Evolutionary conservation across 92 coral and sea anemone species (phyloP).

Genomic region (Porites lobata): DNA sequence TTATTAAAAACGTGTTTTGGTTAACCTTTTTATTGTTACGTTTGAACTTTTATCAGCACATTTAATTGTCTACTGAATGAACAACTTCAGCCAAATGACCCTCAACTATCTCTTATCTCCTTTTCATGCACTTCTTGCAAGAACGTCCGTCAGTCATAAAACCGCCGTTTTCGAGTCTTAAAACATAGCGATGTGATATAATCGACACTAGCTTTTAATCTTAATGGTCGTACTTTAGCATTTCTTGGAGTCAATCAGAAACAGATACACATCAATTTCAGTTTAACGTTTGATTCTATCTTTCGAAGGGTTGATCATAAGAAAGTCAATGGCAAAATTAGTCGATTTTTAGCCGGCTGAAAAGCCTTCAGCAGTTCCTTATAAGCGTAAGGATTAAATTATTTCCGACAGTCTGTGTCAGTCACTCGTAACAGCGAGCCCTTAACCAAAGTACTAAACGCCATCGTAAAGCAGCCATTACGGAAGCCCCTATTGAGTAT

Average conservation of each 20-base stretch:
- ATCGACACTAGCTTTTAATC: too few species aligned
- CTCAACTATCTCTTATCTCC: not conserved
- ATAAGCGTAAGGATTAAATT: not conserved
- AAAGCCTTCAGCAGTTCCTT: not conserved
- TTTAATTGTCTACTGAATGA: slow-evolving; percentile 6
- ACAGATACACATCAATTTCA: too few species aligned
- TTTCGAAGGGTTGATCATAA: not conserved
- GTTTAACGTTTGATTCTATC: not conserved
- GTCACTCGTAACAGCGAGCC: not conserved
- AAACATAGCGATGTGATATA: too few species aligned
- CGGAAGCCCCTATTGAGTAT: slow-evolving; percentile 39
- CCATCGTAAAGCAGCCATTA: slow-evolving; percentile 6
- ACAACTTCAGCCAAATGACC: not conserved
- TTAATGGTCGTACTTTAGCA: not conserved
- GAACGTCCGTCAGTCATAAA: not conserved
- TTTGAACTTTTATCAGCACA: not conserved
- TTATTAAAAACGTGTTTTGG: not conserved
- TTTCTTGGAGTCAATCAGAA: not conserved
- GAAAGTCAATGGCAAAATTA: not conserved
- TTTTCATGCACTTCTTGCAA: not conserved
- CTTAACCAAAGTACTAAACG: slow-evolving; percentile 20
- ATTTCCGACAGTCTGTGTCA: not conserved
- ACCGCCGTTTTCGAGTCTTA: too few species aligned
- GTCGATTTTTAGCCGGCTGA: not conserved
- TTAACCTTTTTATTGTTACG: not conserved